Evolutionary conservation across 2,888 invertebrate species (phyloP), one percentile per base, ranked within the genome.

Genomic region (Eristalinus aeneus): DNA sequence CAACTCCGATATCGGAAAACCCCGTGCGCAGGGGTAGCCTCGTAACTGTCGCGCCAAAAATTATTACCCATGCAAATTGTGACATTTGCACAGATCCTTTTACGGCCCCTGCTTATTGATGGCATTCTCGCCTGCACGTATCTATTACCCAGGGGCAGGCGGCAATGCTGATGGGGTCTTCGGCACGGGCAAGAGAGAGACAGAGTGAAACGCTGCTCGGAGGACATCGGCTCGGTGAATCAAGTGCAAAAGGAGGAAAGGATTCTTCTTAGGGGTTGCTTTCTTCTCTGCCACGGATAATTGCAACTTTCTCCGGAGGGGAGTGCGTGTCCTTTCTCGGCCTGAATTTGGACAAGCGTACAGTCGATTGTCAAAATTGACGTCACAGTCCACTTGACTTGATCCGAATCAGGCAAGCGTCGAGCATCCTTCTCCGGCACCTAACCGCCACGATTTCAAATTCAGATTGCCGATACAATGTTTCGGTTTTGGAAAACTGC

Each of bases 31-130:
- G 83, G 79, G 79, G 64, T 71, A 31, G 10, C n/a, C 6, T 10
- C 31, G 53, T 39, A 63, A 6, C 75, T 31, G 68, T 22, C 67
- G 73, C 67, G 73, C 73, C 64, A 80, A 76, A 81, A 85, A 81
- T 85, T 81, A 85, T 85, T 81, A 85, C 73, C 85, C 81, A 85
- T 85, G 85, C 85, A 85, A 85, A 85, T 85, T 73, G 81, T 73
- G 85, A 73, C 76, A 85, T 81, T 81, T 80, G 81, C 68, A 68
- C 34, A 34, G 23, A 27, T 20, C n/a, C 32, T 53, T 46, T 32
- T 69, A 3, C 60, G 22, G 63, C 79, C 75, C 76, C 53, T 76
- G 67, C 71, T 75, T 65, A 54, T 65, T 81, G 53, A 39, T 46
- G 60, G 27, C 23, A 53, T 65, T 72, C 46, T 16, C 22, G 46